A percentile compares a stretch with the other conserved stretches of the same genome.
These are phyloP conservation scores for Yponomeuta sedellus DNA, from an alignment of 2,888 invertebrate species.

Conservation along the genomic window DNA sequence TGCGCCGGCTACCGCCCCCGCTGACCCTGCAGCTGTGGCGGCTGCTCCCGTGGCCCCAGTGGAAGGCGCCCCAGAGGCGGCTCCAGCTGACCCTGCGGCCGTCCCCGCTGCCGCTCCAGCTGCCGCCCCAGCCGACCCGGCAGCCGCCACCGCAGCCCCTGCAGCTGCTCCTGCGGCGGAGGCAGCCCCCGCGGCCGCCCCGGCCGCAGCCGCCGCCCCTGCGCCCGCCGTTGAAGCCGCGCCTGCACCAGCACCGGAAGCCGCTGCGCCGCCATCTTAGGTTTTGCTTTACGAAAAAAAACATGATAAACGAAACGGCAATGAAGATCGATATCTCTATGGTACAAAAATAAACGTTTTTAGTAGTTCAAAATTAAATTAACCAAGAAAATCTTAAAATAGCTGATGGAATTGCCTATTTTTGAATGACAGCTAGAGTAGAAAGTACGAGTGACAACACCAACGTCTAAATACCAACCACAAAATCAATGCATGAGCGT, in stretches of 20 bases:
- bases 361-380: not conserved
- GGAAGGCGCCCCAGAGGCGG: constrained; percentile 29
- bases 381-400: constrained; percentile 26
- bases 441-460: not conserved
- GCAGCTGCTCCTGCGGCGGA: constrained; percentile 29
- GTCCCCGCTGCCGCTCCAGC: constrained; percentile 27
- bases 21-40: constrained; percentile 31
- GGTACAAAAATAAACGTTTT: constrained; percentile 4
- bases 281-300: not conserved
- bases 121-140: constrained; percentile 25
- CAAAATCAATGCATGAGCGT: constrained; percentile 6
- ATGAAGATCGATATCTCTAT: not conserved
- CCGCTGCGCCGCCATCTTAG: constrained; percentile 22
- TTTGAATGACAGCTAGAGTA: constrained; percentile 29
- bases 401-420: constrained; percentile 66
- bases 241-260: constrained; percentile 27
- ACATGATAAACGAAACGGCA: not conserved
- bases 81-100: constrained; percentile 26
- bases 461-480: not conserved
- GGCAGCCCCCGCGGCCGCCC: constrained; percentile 25
- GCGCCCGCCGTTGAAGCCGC: constrained; percentile 26
- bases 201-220: constrained; percentile 23
- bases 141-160: constrained; percentile 16
- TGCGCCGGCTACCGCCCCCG: constrained; percentile 29
- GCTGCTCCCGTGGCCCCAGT: constrained; percentile 22